phyloP scores from a whole-genome alignment of 2,113 vertebrate genomes.

The Perognathus longimembris region DNA sequence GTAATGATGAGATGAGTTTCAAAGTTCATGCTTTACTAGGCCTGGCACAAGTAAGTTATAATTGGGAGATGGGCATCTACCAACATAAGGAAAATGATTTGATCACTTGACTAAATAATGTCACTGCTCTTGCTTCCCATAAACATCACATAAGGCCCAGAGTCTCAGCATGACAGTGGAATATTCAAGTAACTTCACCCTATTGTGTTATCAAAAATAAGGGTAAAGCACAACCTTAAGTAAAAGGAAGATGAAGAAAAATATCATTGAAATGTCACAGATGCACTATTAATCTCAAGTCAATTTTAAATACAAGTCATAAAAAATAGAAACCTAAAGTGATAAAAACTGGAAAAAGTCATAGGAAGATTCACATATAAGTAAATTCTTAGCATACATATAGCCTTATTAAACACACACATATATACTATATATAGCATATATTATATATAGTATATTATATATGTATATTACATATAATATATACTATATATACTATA shows the following conservation, averaged over 20 bases:
- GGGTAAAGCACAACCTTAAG: neutral
- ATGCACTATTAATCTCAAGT: neutral
- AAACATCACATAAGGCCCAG: neutral
- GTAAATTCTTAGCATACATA: neutral
- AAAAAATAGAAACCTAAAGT: neutral
- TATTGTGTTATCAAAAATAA: neutral
- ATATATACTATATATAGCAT: too few relatives aligned
- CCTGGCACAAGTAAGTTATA: neutral
- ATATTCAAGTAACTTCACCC: neutral
- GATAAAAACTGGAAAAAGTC: neutral
- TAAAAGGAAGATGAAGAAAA: neutral
- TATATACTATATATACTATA: too few relatives aligned
- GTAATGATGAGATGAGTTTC: neutral
- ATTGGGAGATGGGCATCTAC: neutral
- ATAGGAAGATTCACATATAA: neutral
- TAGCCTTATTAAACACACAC: too few relatives aligned
- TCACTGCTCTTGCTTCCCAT: neutral
- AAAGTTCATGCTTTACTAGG: neutral
- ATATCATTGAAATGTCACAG: neutral
- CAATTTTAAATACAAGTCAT: neutral
- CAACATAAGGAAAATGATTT: neutral
- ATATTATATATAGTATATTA: too few relatives aligned
- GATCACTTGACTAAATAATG: neutral
- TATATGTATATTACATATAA: too few relatives aligned
- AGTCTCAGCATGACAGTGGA: neutral